A percentile compares a stretch with the other conserved stretches of the same genome.
Evolutionary conservation across 2,888 invertebrate genomes (phyloP).

Genomic region (Pteria penguin): DNA sequence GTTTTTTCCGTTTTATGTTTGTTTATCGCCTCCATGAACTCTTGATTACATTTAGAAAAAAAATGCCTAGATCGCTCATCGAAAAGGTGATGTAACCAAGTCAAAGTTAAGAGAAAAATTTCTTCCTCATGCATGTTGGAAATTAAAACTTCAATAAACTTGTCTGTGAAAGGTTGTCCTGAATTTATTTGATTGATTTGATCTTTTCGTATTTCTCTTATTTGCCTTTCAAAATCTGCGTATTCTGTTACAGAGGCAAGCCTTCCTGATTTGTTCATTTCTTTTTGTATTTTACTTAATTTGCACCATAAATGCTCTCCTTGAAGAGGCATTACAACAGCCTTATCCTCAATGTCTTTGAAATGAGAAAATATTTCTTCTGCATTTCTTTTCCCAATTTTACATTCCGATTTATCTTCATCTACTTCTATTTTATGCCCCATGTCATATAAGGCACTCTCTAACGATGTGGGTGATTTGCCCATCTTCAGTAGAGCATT

Average conservation of each 20-base stretch:
- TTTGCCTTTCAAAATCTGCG: background rate
- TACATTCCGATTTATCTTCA: background rate
- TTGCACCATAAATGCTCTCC: background rate
- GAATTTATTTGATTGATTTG: background rate
- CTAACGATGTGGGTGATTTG: background rate
- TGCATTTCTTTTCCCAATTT: background rate
- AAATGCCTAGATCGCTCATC: background rate
- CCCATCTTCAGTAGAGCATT: background rate
- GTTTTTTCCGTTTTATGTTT: background rate
- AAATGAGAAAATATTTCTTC: background rate
- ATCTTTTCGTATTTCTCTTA: background rate
- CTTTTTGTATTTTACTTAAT: conserved; percentile 2
- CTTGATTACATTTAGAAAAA: background rate
- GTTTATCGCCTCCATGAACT: background rate
- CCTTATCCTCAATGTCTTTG: background rate
- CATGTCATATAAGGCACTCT: background rate
- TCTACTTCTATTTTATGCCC: background rate
- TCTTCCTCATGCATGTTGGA: too few relatives aligned
- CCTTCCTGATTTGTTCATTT: background rate
- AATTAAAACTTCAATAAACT: background rate
- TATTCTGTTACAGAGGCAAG: background rate
- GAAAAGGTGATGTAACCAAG: background rate
- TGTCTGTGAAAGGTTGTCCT: background rate
- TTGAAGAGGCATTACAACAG: background rate
- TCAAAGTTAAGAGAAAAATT: background rate